Conservation (phyloP, 1,140 invertebrate genomes). For the Limonius californicus region DNA sequence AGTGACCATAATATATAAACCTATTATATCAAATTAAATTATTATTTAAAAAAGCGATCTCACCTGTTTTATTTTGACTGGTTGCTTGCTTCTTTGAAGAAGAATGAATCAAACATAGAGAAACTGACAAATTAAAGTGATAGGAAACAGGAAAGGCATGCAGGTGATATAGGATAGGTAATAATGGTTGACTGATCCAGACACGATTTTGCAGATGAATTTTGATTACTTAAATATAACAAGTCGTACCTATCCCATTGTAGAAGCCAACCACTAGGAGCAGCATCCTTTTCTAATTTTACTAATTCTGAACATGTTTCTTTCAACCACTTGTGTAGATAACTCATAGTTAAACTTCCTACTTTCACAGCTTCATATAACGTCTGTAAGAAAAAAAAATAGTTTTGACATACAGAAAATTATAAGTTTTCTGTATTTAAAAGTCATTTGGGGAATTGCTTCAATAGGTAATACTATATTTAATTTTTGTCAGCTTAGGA, state of each 20-base stretch:
- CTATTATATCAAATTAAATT: background rate
- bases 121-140: background rate
- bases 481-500: too few species aligned
- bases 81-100: background rate
- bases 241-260: constrained; percentile 70
- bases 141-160: background rate
- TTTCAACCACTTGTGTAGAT: constrained; percentile 58
- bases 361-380: constrained; percentile 59
- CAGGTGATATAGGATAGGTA: background rate
- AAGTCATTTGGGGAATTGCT: too few species aligned
- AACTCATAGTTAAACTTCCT: constrained; percentile 55
- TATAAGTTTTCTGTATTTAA: too few species aligned
- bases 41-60: background rate
- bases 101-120: background rate
- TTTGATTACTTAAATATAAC: background rate
- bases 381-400: constrained; percentile 51
- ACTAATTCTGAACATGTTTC: constrained; percentile 56
- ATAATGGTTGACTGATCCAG: background rate
- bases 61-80: background rate
- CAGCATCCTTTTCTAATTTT: constrained; percentile 58
- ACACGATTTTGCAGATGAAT: background rate
- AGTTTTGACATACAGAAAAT: background rate
- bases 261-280: constrained; percentile 66
- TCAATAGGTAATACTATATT: too few species aligned
- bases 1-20: too few species aligned